These are phyloP conservation scores for Schlechtendalia chinensis DNA, from an alignment of 1,140 invertebrate species.

Conservation along the genomic window DNA sequence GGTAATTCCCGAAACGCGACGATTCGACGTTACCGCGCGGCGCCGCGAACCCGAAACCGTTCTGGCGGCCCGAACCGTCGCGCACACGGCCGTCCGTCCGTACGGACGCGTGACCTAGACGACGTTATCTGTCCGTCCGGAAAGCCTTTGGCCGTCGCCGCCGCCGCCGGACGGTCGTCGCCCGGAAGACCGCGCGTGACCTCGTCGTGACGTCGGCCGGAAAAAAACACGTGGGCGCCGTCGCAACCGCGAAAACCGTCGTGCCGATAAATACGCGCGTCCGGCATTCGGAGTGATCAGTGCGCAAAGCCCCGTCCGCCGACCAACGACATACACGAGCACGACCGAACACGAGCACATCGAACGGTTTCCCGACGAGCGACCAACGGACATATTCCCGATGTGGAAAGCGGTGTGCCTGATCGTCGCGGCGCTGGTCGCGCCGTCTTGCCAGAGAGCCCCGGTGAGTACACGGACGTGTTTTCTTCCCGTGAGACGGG, in stretches of 20 bases:
- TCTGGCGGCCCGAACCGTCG: no score
- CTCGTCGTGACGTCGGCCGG: background rate
- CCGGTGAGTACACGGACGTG: constrained; percentile 7
- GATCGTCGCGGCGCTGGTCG: background rate
- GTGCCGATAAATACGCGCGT: constrained; percentile 13
- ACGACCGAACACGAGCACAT: no score
- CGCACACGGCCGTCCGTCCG: no score
- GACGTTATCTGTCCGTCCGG: constrained; percentile 8
- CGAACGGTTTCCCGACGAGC: no score
- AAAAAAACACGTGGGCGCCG: constrained; percentile 20
- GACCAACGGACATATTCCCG: background rate
- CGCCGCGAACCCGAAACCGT: no score
- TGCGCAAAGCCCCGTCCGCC: background rate
- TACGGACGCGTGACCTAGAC: no score
- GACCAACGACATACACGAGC: no score
- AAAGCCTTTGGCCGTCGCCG: background rate
- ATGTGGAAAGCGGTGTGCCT: background rate
- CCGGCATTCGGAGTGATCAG: constrained; percentile 8
- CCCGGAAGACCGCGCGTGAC: constrained; percentile 10
- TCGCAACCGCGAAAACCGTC: background rate
- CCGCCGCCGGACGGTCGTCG: background rate
- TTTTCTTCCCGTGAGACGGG: no score
- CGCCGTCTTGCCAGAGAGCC: background rate
- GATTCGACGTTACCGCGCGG: no score
- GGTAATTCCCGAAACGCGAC: no score